Percentiles rank a stretch among this genome's conserved stretches.
phyloP scores from a whole-genome alignment of 2,888 invertebrate species.

The Zeuzera pyrina region DNA sequence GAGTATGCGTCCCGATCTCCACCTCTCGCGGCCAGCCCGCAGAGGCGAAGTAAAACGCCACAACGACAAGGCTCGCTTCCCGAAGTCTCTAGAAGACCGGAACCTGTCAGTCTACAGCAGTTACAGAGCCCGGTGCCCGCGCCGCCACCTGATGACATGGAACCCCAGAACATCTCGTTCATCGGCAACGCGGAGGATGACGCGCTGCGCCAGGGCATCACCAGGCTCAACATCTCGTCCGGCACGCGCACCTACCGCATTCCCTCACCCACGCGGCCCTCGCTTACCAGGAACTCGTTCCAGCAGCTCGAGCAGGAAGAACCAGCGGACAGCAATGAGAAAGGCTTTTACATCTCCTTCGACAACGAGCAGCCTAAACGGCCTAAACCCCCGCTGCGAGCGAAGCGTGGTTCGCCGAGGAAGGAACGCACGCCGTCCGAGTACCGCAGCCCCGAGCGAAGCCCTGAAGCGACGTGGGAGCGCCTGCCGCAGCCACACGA shows the following conservation, averaged over 20 bases:
- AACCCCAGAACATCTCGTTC: constrained; percentile 93
- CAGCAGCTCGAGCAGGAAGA: constrained; percentile 64
- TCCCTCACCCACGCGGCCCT: constrained; percentile 88
- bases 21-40: constrained; percentile 76
- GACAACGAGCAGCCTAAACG: constrained; percentile 90
- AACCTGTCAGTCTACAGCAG: constrained; percentile 67
- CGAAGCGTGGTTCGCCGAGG: constrained; percentile 82
- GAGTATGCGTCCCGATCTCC: constrained; percentile 70
- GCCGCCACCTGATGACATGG: constrained; percentile 88
- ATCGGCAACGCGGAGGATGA: constrained; percentile 81
- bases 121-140: constrained; percentile 74
- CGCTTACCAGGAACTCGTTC: constrained; percentile 80
- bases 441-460: constrained; percentile 39
- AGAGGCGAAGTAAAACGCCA: constrained; percentile 73
- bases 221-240: constrained; percentile 87
- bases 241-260: constrained; percentile 91
- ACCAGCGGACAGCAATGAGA: constrained; percentile 73
- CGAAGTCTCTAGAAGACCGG: constrained; percentile 31
- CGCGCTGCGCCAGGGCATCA: constrained; percentile 76
- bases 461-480: constrained; percentile 41
- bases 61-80: constrained; percentile 72
- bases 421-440: constrained; percentile 72
- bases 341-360: constrained; percentile 95
- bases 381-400: constrained; percentile 89
- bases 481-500: constrained; percentile 25